Percentiles rank a stretch among this genome's conserved stretches.
Conservation (phyloP, 1,140 invertebrate genomes). For the Schlechtendalia chinensis region DNA sequence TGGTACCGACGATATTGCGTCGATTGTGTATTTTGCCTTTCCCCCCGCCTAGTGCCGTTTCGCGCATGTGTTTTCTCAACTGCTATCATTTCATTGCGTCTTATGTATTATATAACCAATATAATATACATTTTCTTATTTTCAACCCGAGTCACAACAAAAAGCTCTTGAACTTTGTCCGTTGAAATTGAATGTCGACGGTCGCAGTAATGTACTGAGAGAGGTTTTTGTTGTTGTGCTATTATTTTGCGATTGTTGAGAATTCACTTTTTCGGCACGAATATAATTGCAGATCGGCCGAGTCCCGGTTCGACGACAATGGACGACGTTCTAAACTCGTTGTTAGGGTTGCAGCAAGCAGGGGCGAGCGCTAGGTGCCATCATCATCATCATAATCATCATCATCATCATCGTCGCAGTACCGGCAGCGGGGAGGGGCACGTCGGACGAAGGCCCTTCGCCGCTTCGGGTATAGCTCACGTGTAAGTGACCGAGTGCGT, state of each 20-base stretch:
- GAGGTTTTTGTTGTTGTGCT: too few species aligned
- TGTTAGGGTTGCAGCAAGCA: slow-evolving; percentile 63
- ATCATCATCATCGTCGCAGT: slow-evolving; percentile 58
- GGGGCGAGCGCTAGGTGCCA: slow-evolving; percentile 64
- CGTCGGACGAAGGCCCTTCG: slow-evolving; percentile 51
- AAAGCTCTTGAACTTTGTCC: slow-evolving; percentile 1
- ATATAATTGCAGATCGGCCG: slow-evolving; percentile 51
- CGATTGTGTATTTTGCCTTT: not conserved
- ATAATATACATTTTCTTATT: not conserved
- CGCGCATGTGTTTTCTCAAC: slow-evolving; percentile 48
- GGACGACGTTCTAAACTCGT: slow-evolving; percentile 88
- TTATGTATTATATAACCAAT: slow-evolving; percentile 12
- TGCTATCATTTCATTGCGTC: slow-evolving; percentile 10
- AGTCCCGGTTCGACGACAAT: slow-evolving; percentile 80
- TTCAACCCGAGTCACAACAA: slow-evolving; percentile 17
- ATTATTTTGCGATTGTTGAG: slow-evolving; percentile 25
- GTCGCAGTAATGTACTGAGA: too few species aligned
- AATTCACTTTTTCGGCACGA: slow-evolving; percentile 39
- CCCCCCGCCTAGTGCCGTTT: not conserved
- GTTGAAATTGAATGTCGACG: slow-evolving; percentile 17
- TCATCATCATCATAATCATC: slow-evolving; percentile 53
- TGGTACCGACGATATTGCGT: not conserved
- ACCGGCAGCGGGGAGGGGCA: not conserved
- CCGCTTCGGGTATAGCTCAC: slow-evolving; percentile 73
- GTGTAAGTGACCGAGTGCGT: slow-evolving; percentile 63